A percentile compares a stretch with the other conserved stretches of the same genome.
These are phyloP conservation scores for Bombus terrestris DNA, from an alignment of 1,140 invertebrate species.

Conservation along the genomic window DNA sequence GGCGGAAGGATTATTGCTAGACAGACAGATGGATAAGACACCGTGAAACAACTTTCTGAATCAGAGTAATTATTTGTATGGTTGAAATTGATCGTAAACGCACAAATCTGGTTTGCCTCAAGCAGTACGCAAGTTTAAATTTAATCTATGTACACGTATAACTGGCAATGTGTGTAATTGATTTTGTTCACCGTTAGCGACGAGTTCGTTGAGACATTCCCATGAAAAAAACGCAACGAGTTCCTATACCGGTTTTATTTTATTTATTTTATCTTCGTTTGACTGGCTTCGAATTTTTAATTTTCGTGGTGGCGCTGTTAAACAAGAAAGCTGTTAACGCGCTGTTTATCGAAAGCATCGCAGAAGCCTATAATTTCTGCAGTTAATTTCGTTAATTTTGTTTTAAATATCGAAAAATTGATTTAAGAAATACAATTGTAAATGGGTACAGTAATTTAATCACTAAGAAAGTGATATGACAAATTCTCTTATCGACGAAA, in stretches of 20 bases:
- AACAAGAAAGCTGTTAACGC: background rate
- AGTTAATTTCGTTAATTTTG: background rate
- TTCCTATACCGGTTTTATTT: constrained; percentile 57
- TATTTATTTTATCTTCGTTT: constrained; percentile 44
- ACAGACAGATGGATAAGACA: constrained; percentile 23
- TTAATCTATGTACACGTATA: background rate
- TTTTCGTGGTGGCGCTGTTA: constrained; percentile 32
- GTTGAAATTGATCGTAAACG: background rate
- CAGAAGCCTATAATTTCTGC: background rate
- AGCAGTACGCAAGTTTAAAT: background rate
- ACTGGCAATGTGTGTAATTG: constrained; percentile 1
- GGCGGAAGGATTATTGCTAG: constrained; percentile 36
- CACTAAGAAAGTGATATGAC: background rate
- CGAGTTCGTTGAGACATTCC: constrained; percentile 6
- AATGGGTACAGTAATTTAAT: background rate
- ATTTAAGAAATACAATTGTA: background rate
- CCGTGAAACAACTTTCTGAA: constrained; percentile 29
- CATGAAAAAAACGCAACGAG: constrained; percentile 44
- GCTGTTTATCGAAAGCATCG: background rate
- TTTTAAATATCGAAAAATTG: background rate
- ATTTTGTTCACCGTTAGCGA: constrained; percentile 29
- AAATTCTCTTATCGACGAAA: constrained; percentile 19
- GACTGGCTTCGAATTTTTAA: constrained; percentile 22
- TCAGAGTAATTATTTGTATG: background rate
- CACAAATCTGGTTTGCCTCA: background rate